A percentile compares a stretch with the other conserved stretches of the same genome.
Evolutionary conservation across 35 echinoderm and acorn worm genomes (phyloP).

Genomic region (Hemicentrotus pulcherrimus): DNA sequence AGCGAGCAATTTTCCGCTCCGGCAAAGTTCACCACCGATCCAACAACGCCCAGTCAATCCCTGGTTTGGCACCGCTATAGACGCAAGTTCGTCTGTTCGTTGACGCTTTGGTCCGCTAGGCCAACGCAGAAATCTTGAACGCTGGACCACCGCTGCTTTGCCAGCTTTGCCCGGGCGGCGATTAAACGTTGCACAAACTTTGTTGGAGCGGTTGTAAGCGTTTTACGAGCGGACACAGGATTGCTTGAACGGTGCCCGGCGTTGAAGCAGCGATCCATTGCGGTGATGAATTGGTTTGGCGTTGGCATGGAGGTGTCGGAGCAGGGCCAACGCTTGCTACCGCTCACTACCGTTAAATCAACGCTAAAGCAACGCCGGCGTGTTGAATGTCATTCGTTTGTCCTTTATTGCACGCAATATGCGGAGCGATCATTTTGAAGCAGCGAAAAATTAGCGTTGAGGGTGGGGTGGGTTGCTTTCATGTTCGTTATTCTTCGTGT

Average conservation of each 20-base stretch:
- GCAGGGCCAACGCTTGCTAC: neutral
- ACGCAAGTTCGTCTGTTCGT: too few species aligned
- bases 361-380: slow-evolving; percentile 39
- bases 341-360: slow-evolving; percentile 21
- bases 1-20: slow-evolving; percentile 32
- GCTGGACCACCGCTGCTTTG: slow-evolving; percentile 31
- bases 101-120: too few species aligned
- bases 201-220: slow-evolving; percentile 27
- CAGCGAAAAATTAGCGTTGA: too few species aligned
- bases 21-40: slow-evolving; percentile 9
- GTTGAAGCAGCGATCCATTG: slow-evolving; percentile 37
- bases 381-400: too few species aligned
- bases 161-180: slow-evolving; percentile 22
- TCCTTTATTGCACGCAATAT: too few species aligned
- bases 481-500: too few species aligned
- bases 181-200: slow-evolving; percentile 37
- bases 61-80: too few species aligned
- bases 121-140: slow-evolving; percentile 42
- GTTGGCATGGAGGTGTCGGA: slow-evolving; percentile 41
- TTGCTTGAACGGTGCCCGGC: slow-evolving; percentile 16
- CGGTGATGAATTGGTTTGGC: slow-evolving; percentile 32
- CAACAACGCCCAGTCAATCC: slow-evolving; percentile 38
- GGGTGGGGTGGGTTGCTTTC: too few species aligned
- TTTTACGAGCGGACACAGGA: slow-evolving; percentile 22
- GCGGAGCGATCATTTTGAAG: too few species aligned